A percentile compares a stretch with the other conserved stretches of the same genome.
Conservation (phyloP, 1,140 invertebrate species). For the Leptoteleia sp. region DNA sequence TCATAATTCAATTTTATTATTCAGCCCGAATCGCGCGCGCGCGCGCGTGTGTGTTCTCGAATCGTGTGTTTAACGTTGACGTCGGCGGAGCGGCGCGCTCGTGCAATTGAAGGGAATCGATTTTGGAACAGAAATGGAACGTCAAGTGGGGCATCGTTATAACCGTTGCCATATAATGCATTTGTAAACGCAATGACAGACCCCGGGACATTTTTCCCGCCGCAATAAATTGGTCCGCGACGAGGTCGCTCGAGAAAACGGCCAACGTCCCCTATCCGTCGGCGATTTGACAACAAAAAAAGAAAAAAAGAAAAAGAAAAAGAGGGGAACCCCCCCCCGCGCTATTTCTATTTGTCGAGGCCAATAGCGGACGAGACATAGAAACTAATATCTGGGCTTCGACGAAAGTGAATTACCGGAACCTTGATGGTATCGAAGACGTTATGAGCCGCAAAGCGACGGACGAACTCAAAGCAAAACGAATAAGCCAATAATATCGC, state of each 20-base stretch:
- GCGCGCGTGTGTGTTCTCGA: too few species aligned
- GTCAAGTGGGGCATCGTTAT: too few species aligned
- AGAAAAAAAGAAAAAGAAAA: too few species aligned
- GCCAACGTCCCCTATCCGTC: conserved; percentile 28
- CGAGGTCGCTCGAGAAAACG: conserved; percentile 11
- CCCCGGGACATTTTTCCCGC: neutral
- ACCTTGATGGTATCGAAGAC: conserved; percentile 71
- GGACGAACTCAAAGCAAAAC: conserved; percentile 68
- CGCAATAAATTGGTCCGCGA: neutral
- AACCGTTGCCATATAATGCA: conserved; percentile 9
- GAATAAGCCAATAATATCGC: conserved; percentile 80
- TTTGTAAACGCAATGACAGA: conserved; percentile 6
- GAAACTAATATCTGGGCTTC: conserved; percentile 76
- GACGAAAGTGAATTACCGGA: conserved; percentile 75
- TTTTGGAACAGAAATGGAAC: too few species aligned
- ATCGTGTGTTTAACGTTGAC: too few species aligned
- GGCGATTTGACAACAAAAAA: conserved; percentile 45
- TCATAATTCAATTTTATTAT: too few species aligned
- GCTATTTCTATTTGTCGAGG: conserved; percentile 61
- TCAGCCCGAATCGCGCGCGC: too few species aligned
- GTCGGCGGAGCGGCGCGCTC: too few species aligned
- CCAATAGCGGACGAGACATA: conserved; percentile 69
- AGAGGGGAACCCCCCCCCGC: too few species aligned
- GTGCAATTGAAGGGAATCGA: too few species aligned
- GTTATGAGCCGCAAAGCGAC: conserved; percentile 66